These are phyloP conservation scores for Todiramphus saurophagus DNA, from an alignment of 2,113 vertebrate species.

Conservation along the genomic window DNA sequence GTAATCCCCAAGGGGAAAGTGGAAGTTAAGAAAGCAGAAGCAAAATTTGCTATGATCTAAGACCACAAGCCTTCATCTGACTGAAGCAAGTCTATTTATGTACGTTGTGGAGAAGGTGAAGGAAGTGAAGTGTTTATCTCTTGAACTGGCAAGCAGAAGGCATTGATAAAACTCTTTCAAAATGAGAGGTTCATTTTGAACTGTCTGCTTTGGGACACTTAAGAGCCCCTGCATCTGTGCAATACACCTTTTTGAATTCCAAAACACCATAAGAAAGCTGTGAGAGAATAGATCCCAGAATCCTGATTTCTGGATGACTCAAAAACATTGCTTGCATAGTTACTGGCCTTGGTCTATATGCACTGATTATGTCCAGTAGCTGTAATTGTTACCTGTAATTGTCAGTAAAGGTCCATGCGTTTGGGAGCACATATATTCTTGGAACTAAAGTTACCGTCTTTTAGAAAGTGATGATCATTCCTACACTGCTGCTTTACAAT, in stretches of 20 bases:
- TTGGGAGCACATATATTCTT: neutral
- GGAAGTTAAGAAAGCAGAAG: conserved; percentile 71
- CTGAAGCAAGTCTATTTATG: conserved; percentile 45
- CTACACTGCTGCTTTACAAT: conserved; percentile 1
- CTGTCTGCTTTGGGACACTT: neutral
- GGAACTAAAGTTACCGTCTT: neutral
- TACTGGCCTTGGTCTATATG: neutral
- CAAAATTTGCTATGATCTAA: conserved; percentile 9
- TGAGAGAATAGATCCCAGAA: neutral
- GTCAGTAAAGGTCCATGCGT: neutral
- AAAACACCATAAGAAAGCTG: neutral
- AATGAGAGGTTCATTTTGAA: neutral
- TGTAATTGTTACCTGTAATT: neutral
- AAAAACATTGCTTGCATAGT: neutral
- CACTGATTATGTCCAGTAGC: neutral
- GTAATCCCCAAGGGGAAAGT: conserved; percentile 52
- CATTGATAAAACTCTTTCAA: conserved; percentile 11
- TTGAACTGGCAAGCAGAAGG: neutral
- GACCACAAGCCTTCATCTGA: conserved; percentile 46
- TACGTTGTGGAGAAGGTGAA: conserved; percentile 46
- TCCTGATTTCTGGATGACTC: neutral
- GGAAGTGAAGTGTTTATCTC: conserved; percentile 49
- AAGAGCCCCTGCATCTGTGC: neutral
- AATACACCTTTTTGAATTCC: neutral
- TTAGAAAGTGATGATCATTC: neutral